phyloP scores from a whole-genome alignment of 1,140 invertebrate genomes.

The Holotrichia oblita region DNA sequence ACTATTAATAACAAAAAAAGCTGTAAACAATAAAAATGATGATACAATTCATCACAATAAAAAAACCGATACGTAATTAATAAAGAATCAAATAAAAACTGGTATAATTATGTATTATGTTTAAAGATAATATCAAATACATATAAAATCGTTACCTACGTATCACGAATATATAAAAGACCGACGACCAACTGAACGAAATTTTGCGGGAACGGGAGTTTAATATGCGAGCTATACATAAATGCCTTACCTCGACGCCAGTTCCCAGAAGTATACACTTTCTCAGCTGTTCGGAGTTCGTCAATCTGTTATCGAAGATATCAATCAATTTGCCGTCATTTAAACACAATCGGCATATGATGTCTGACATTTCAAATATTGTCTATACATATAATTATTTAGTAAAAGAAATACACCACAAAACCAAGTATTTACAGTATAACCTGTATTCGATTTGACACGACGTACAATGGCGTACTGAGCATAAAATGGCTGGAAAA shows the following conservation, averaged over 20 bases:
- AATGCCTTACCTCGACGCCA: conserved; percentile 14
- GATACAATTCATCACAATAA: no score
- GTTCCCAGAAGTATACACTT: conserved; percentile 5
- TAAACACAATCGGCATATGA: conserved; percentile 9
- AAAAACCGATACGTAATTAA: no score
- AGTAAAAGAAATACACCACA: not conserved
- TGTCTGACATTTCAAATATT: not conserved
- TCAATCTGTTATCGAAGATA: not conserved
- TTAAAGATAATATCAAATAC: no score
- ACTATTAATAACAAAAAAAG: no score
- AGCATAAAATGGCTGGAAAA: not conserved
- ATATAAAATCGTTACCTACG: no score
- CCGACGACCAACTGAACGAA: not conserved
- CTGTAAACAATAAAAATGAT: no score
- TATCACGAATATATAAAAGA: no score
- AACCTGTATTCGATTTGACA: not conserved
- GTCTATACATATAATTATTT: not conserved
- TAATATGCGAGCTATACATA: not conserved
- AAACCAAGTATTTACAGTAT: no score
- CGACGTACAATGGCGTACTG: not conserved
- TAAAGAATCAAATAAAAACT: no score
- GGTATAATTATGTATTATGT: no score
- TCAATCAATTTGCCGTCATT: conserved; percentile 5
- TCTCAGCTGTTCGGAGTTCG: conserved; percentile 20
- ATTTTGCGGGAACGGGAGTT: not conserved